Evolutionary conservation across 2,113 vertebrate genomes (phyloP).

Genomic region (Trichomycterus rosablanca): DNA sequence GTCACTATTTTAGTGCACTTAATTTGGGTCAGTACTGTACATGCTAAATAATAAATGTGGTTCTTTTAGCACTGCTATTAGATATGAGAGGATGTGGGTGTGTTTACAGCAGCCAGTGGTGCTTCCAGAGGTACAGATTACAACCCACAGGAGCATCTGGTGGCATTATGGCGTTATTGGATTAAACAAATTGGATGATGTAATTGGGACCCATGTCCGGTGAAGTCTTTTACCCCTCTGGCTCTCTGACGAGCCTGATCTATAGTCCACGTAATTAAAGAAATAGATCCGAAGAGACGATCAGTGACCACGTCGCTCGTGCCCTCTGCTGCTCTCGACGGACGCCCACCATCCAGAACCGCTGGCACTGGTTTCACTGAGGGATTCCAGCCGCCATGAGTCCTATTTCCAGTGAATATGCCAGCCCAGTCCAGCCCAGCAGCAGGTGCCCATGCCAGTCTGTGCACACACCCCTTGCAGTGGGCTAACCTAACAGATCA

Average conservation of each 20-base stretch:
- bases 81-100: no score
- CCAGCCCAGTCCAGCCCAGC: background rate
- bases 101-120: no score
- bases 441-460: slow-evolving; percentile 38
- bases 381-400: background rate
- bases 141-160: no score
- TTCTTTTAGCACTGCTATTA: no score
- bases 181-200: slow-evolving; percentile 35
- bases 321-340: background rate
- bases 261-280: slow-evolving; percentile 32
- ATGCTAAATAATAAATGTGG: no score
- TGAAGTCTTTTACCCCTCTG: no score
- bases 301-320: slow-evolving; percentile 5
- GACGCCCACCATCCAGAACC: background rate
- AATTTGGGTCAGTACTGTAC: no score
- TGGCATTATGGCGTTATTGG: slow-evolving; percentile 34
- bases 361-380: slow-evolving; percentile 3
- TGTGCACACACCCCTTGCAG: slow-evolving; percentile 13
- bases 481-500: slow-evolving; percentile 5
- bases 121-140: no score
- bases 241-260: background rate
- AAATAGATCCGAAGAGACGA: background rate
- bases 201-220: slow-evolving; percentile 9
- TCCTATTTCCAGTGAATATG: slow-evolving; percentile 14
- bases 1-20: no score